A percentile compares a stretch with the other conserved stretches of the same genome.
phyloP scores from a whole-genome alignment of 2,888 invertebrate genomes.

The Drosophila koepferae region DNA sequence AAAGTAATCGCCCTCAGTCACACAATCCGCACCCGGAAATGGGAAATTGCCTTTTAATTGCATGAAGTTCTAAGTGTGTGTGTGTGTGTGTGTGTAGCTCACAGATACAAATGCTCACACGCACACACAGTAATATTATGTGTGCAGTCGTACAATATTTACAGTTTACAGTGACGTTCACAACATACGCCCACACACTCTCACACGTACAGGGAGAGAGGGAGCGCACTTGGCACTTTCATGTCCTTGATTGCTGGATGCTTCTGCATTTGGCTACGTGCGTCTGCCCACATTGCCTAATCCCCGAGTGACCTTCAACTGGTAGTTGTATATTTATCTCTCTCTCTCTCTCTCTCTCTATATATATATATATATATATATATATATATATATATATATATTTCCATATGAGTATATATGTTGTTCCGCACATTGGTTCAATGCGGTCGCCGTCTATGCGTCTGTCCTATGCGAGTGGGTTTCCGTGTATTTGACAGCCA shows the following conservation, averaged over 20 bases:
- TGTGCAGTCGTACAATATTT: constrained; percentile 55
- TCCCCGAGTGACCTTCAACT: constrained; percentile 59
- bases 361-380: neutral
- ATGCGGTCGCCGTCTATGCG: constrained; percentile 48
- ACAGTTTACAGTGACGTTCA: constrained; percentile 43
- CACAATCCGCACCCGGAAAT: constrained; percentile 47
- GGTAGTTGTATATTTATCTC: constrained; percentile 15
- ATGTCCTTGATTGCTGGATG: constrained; percentile 56
- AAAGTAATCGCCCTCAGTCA: constrained; percentile 57
- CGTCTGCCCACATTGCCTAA: constrained; percentile 44
- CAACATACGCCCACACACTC: constrained; percentile 18
- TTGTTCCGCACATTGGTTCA: constrained; percentile 31
- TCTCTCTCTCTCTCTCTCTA: neutral
- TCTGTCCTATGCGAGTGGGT: constrained; percentile 27
- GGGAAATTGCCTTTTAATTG: constrained; percentile 74
- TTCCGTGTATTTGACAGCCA: constrained; percentile 64
- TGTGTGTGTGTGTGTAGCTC: constrained; percentile 12
- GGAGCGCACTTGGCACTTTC: constrained; percentile 36
- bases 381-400: neutral
- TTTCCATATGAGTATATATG: neutral
- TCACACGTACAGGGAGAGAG: neutral
- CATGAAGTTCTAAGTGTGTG: constrained; percentile 42
- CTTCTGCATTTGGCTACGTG: constrained; percentile 48
- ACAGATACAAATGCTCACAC: constrained; percentile 1
- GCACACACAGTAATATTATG: neutral